These are phyloP conservation scores for Cyclophora punctaria DNA, from an alignment of 2,888 invertebrate genomes.

Conservation along the genomic window DNA sequence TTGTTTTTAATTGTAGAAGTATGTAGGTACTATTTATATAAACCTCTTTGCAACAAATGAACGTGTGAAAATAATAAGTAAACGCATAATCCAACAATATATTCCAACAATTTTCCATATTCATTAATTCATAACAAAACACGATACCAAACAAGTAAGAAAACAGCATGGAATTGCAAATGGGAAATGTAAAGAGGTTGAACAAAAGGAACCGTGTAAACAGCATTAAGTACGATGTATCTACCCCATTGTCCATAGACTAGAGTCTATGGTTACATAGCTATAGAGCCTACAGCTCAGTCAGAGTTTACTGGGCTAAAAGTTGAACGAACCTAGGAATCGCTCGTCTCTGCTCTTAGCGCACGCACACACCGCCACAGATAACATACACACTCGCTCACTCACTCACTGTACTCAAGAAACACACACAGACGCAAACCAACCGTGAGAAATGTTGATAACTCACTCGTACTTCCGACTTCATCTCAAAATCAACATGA, in stretches of 20 bases:
- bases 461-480: conserved; percentile 72
- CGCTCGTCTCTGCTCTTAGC: conserved; percentile 62
- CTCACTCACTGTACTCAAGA: conserved; percentile 24
- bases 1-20: no score
- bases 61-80: no score
- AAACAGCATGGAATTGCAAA: conserved; percentile 27
- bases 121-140: background rate
- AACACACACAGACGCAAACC: conserved; percentile 52
- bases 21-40: no score
- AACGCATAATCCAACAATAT: background rate
- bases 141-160: conserved; percentile 6
- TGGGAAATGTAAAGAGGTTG: conserved; percentile 16
- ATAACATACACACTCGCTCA: conserved; percentile 35
- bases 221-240: conserved; percentile 25
- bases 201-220: conserved; percentile 46
- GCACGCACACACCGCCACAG: conserved; percentile 45
- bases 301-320: conserved; percentile 75
- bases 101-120: conserved; percentile 3
- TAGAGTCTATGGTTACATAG: no score
- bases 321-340: conserved; percentile 72
- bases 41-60: no score
- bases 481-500: conserved; percentile 41
- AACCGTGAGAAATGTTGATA: conserved; percentile 74
- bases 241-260: conserved; percentile 29
- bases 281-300: conserved; percentile 38